These are phyloP conservation scores for Rhyacophila brunnea DNA, from an alignment of 1,140 invertebrate genomes.

Conservation along the genomic window DNA sequence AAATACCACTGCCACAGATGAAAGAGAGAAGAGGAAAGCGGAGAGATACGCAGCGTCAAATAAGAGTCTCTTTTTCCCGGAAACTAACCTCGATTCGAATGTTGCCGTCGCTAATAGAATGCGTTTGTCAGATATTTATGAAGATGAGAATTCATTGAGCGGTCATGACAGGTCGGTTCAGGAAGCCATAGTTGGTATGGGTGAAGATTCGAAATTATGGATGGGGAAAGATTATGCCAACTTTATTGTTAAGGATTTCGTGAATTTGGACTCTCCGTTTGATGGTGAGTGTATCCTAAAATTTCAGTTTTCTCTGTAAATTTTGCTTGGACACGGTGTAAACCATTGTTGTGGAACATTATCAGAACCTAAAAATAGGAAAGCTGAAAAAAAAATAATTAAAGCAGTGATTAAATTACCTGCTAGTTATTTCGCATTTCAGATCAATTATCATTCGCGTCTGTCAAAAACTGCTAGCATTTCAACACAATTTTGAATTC, in stretches of 20 bases:
- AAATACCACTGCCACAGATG: slow-evolving; percentile 51
- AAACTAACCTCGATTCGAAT: slow-evolving; percentile 1
- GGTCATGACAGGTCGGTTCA: slow-evolving; percentile 45
- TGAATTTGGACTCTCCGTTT: slow-evolving; percentile 86
- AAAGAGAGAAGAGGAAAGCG: slow-evolving; percentile 53
- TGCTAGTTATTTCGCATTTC: no score
- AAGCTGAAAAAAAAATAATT: no score
- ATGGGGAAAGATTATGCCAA: slow-evolving; percentile 97
- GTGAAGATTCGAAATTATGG: slow-evolving; percentile 81
- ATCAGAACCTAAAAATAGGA: no score
- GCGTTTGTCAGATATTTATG: slow-evolving; percentile 44
- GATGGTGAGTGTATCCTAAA: slow-evolving; percentile 60
- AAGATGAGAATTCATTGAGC: slow-evolving; percentile 41
- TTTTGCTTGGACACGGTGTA: no score
- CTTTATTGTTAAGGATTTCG: slow-evolving; percentile 98
- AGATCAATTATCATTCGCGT: no score
- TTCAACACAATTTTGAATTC: no score
- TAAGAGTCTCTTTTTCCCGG: slow-evolving; percentile 30
- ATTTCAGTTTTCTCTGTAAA: no score
- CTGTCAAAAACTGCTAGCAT: no score
- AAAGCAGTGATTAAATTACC: no score
- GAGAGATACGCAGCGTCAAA: slow-evolving; percentile 49
- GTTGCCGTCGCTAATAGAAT: slow-evolving; percentile 36
- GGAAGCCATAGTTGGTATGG: slow-evolving; percentile 44
- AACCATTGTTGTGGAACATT: no score